Evolutionary conservation across 2,888 invertebrate genomes (phyloP), one percentile per base, ranked within the genome.

Genomic region (Flexamia atlantica): DNA sequence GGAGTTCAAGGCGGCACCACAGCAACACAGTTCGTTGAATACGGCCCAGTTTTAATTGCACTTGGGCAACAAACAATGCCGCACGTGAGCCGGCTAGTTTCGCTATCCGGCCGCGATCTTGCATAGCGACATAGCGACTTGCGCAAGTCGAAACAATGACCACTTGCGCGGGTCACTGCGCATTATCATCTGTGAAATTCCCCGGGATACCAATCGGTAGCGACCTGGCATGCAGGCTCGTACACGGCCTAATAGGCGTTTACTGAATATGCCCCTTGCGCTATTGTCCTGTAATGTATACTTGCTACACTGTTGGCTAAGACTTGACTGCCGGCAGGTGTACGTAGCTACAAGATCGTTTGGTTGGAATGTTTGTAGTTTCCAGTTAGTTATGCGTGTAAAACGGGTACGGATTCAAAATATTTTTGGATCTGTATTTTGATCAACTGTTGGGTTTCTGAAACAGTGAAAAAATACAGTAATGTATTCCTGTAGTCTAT

Each of bases 51-150:
- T 64, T 64, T 64, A 64, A 64, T 64, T 64, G 64, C 20, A 64
- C 64, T 64, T 64, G 64, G 14, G 28, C 64, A 64, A 64, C 64
- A 28, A 57, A 64, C 64, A 64, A 64, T 28, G 57, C 5, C 5
- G 46, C 60, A 68, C 12, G 68, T 68, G 70, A 70, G 70, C 12
- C 64, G 30, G 70, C 68, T 60, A 68, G 68, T 68, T 68, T 53
- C 53, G 30, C 14, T 30, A 28, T 17, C 64, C 25, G 14, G 64
- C 30, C 0, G 14, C 28, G 5, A 64, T 53, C 53, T 53, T 23
- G 53, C 53, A 53, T 53, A 53, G 53, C 53, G 4, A 46, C 46
- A 17, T 17, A 9, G 46, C 4, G 12, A 17, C 20, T 53, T 12
- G 17, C 68, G 68, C 68, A 68, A 68, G 60, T 9, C n/a, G 7